A percentile compares a stretch with the other conserved stretches of the same genome.
These are phyloP conservation scores for Torymus auratus DNA, from an alignment of 2,888 invertebrate species.

Conservation along the genomic window DNA sequence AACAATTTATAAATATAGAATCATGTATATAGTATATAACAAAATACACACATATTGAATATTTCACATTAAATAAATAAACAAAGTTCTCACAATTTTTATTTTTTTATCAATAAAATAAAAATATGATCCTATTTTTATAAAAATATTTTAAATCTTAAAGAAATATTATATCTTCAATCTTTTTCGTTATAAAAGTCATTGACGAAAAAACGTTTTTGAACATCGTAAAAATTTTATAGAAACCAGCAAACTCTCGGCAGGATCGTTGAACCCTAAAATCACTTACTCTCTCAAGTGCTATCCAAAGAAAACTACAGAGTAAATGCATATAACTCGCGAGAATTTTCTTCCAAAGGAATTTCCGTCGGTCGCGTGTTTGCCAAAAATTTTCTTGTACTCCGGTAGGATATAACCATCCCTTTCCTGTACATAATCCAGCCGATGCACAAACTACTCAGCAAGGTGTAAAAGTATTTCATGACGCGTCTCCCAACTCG, in stretches of 20 bases:
- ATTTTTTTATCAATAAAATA: too few relatives aligned
- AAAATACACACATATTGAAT: too few relatives aligned
- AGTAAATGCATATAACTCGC: constrained; percentile 1
- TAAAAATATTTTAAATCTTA: too few relatives aligned
- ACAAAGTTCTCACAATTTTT: too few relatives aligned
- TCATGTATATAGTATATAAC: too few relatives aligned
- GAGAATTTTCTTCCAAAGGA: not conserved
- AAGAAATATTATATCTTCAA: not conserved
- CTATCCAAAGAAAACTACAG: not conserved
- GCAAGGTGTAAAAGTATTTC: constrained; percentile 69
- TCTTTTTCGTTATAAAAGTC: constrained; percentile 28
- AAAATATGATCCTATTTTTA: too few relatives aligned
- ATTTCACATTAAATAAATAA: too few relatives aligned
- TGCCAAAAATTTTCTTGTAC: not conserved
- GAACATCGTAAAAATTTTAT: constrained; percentile 38
- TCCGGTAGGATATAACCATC: not conserved
- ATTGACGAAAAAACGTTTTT: constrained; percentile 11
- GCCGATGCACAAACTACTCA: constrained; percentile 10
- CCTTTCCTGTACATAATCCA: not conserved
- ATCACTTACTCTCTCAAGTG: too few relatives aligned
- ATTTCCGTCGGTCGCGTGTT: constrained; percentile 4
- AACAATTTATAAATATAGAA: too few relatives aligned
- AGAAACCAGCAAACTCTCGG: not conserved
- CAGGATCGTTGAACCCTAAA: not conserved
- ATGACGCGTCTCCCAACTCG: constrained; percentile 63